Evolutionary conservation across 2,113 vertebrate genomes (phyloP).

Genomic region (Synodontis membranacea): DNA sequence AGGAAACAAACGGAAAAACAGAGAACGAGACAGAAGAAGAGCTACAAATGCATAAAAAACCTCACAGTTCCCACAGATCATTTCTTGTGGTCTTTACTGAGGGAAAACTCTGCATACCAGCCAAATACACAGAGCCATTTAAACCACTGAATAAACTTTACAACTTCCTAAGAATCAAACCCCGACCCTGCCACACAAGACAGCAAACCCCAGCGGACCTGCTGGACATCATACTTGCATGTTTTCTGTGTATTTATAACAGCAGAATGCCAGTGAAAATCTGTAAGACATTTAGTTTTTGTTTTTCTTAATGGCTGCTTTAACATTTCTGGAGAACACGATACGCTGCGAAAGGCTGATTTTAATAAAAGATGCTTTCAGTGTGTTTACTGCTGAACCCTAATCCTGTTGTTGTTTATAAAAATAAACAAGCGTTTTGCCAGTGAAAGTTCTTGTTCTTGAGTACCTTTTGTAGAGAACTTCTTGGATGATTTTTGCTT

Average conservation of each 20-base stretch:
- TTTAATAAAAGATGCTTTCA: neutral
- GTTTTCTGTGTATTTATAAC: neutral
- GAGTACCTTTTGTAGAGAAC: neutral
- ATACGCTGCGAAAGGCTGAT: neutral
- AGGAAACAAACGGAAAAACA: neutral
- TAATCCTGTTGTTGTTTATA: neutral
- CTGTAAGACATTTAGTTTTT: neutral
- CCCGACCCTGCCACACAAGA: slow-evolving; percentile 55
- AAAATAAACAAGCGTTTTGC: neutral
- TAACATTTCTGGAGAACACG: neutral
- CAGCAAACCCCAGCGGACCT: slow-evolving; percentile 17
- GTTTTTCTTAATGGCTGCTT: neutral
- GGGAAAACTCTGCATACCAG: slow-evolving; percentile 63
- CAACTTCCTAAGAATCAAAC: slow-evolving; percentile 41
- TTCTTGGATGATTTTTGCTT: neutral
- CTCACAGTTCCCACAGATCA: slow-evolving; percentile 8
- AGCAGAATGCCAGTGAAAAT: neutral
- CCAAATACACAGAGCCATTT: slow-evolving; percentile 61
- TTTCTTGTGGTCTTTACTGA: slow-evolving; percentile 59
- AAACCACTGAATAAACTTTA: slow-evolving; percentile 53
- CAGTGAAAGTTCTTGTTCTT: neutral
- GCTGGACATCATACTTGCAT: slow-evolving; percentile 4
- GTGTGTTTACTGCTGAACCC: neutral
- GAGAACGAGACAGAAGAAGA: neutral
- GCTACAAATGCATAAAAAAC: slow-evolving; percentile 26